Evolutionary conservation across 2,888 invertebrate genomes (phyloP).

Genomic region (Dichetophora obliterata): DNA sequence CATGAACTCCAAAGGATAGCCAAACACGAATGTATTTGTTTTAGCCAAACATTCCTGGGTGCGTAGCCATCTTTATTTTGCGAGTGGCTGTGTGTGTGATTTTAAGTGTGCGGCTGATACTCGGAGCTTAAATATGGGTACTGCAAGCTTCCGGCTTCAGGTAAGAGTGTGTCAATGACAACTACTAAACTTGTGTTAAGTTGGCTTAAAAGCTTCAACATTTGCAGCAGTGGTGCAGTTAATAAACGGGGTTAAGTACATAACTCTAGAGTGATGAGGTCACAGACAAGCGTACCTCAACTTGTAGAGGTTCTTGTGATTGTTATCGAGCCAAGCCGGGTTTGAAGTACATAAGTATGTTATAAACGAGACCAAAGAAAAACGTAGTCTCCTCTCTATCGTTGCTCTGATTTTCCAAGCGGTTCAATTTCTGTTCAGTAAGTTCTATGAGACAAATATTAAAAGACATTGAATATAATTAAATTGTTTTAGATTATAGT

Average conservation of each 20-base stretch:
- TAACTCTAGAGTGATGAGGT: too few species aligned
- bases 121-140: not conserved
- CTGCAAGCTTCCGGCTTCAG: not conserved
- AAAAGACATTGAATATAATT: too few species aligned
- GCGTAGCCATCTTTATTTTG: not conserved
- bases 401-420: too few species aligned
- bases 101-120: not conserved
- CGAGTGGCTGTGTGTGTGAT: not conserved
- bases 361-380: too few species aligned
- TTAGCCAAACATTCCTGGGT: not conserved
- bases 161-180: constrained; percentile 49
- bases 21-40: not conserved
- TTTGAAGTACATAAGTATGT: too few species aligned
- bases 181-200: not conserved
- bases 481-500: too few species aligned
- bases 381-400: too few species aligned
- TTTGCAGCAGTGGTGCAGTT: not conserved
- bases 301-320: too few species aligned
- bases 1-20: not conserved
- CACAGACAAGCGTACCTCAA: too few species aligned
- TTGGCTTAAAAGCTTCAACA: not conserved
- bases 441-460: too few species aligned
- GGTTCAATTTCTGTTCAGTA: too few species aligned
- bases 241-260: constrained; percentile 12
- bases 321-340: too few species aligned